Base-by-base conservation (phyloP, 1,140 invertebrate genomes). In the Pissodes strobi region DNA sequence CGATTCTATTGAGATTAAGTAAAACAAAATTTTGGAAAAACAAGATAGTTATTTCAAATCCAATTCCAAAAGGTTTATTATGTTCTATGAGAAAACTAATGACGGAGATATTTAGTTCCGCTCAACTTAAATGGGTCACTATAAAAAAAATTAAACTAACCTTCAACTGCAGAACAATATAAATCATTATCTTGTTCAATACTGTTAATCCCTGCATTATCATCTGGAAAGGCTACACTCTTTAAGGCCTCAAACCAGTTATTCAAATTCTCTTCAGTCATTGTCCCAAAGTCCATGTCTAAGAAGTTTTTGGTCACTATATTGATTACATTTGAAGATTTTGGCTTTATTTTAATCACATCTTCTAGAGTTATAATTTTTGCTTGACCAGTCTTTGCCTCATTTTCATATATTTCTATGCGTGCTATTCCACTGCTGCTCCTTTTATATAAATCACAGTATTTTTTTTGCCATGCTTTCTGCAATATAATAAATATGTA, bases 101-200 rank as follows among this genome's bases (percentile, higher is more conserved):
- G n/a, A n/a, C n/a, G n/a, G n/a, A n/a, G n/a, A n/a, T 27, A 9
- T 9, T 27, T 5, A 27, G 9, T 9, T 5, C 25, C 9, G 4
- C 9, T 27, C 25, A 27, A 27, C 25, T 3, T 27, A 27, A 27
- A 5, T 27, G 3, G 3, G 3, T 5, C 9, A 27, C 3, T 5
- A 5, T 27, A 27, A 27, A 27, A 27, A 27, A 27, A 48, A 56
- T 23, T n/a, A n/a, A n/a, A 57, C 53, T 43, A 37, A 61, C 89
- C 88, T 80, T 92, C 89, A 25, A 86, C 87, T 69, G 88, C 90
- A 21, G 90, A 88, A 68, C 90, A 92, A 71, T 93, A 93, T 1
- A 94, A 77, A 77, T 93, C 90, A 79, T 93, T 93, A 72, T 93
- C 90, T 81, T 94, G 90, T 80, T 92, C 89, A 70, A 91, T 88